Base-by-base conservation (phyloP, 2,888 invertebrate species). In the Scaptomyza parva region DNA sequence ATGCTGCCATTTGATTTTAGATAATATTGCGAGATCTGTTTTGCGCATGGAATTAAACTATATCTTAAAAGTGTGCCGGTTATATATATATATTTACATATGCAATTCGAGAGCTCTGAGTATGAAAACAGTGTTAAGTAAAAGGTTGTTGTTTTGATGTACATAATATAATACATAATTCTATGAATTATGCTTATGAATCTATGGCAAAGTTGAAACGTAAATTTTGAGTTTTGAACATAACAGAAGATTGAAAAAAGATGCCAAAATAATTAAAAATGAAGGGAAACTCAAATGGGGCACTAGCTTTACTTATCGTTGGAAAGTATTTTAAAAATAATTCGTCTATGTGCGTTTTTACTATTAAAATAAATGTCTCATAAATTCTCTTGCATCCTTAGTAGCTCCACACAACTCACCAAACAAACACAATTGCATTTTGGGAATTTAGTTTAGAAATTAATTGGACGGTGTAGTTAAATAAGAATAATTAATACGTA, bases 11-110 rank as follows among this genome's bases (percentile, higher is more conserved):
- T 75, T 53, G 65, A 62, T 79, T 74, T 44, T 50, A 60, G 51
- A 68, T 41, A 40, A 58, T 40, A 64, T 68, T 86, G 86, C 86
- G 86, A 82, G 86, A 82, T 82, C 82, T 66, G 57, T 73, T 70
- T 78, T 75, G 71, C 65, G 61, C 75, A 72, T 64, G 43, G 41
- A 76, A 67, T 73, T 66, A 45, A 76, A 64, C 43, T 71, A 65
- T 54, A 61, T 35, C 8, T 45, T 60, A 53, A 22, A 17, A 24
- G 35, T 12, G 17, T 44, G 22, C 33, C 18, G 18, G 24, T 20
- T 52, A 39, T 30, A 58, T 43, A 64, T 9, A 35, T 37, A 6
- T 78, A 85, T 84, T 33, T 80, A 81, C 76, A 85, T 28, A 52
- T 48, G 40, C 37, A 61, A 48, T 35, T 54, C 28, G 58, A 57